Base-by-base conservation (phyloP, 2,113 vertebrate genomes). In the Prunella fulvescens region DNA sequence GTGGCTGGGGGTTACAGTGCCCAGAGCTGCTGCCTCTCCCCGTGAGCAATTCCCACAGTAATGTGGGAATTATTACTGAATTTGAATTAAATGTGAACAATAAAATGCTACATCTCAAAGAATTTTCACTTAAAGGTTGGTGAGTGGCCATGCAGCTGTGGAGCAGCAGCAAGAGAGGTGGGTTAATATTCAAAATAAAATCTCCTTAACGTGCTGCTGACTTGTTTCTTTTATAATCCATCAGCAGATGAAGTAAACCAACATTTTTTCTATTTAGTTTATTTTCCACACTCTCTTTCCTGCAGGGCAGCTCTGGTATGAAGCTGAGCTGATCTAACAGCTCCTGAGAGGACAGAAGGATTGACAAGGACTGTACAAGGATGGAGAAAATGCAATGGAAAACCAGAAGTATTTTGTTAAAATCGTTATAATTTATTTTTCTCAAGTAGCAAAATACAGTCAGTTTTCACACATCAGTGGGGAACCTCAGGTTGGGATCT, bases 351-450 rank as follows among this genome's bases (percentile, higher is more conserved):
- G 47, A 47, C 67, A 60, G 60, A 37, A 51, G 53, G 69, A 47
- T 20, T 2, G 58, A 45, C 28, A 35, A 1, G 5, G 56, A 9
- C 66, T 24, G 9, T 9, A 29, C 3, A 16, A 48, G 51, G 28
- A 14, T 8, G 60, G 42, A 67, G 47, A 67, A 94, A 95, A 90
- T 4, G 8, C 54, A 53, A 4, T 12, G 35, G 62, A n/a, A 66
- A 69, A 24, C 25, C 42, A 65, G 37, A 82, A 83, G 6, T 45
- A 12, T 70, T 81, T 51, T 71, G 12, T 56, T 44, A 7, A 33
- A 61, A 54, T 31, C 1, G 2, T 60, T 83, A 84, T 89, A 81
- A 88, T 89, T 96, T 95, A 95, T 95, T 94, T 90, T 91, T 56
- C 42, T 56, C 31, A 29, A 69, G 31, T 33, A 69, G 81, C 40